Conservation (phyloP, 2,113 vertebrate species). For the Chionodraco myersi region DNA sequence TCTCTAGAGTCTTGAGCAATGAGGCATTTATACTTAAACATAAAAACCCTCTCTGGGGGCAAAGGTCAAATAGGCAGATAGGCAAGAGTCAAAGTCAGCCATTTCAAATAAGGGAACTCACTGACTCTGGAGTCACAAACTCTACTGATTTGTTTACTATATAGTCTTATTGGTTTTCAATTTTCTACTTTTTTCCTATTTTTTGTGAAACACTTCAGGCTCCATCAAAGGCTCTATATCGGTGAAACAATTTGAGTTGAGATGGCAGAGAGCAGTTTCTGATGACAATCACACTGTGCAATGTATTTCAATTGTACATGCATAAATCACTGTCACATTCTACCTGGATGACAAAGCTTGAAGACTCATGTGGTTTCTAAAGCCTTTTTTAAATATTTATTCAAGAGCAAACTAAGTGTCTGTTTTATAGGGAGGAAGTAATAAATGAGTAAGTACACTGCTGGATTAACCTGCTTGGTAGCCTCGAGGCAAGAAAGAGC, state of each 20-base stretch:
- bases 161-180: too few relatives aligned
- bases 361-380: neutral
- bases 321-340: neutral
- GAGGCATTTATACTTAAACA: neutral
- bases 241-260: too few relatives aligned
- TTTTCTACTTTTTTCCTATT: too few relatives aligned
- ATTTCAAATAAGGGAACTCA: too few relatives aligned
- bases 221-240: too few relatives aligned
- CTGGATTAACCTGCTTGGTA: neutral
- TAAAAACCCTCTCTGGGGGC: neutral
- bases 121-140: too few relatives aligned
- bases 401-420: neutral
- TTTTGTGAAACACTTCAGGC: too few relatives aligned
- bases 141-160: too few relatives aligned
- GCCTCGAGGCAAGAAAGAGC: neutral
- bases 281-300: neutral
- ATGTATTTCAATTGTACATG: neutral
- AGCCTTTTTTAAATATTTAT: neutral
- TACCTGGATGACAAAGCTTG: neutral
- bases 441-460: neutral
- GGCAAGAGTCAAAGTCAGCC: neutral
- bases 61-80: neutral
- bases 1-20: neutral
- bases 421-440: neutral
- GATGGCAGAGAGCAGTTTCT: neutral